Conservation (phyloP, 2,888 invertebrate genomes). For the Drosophila algonquin region DNA sequence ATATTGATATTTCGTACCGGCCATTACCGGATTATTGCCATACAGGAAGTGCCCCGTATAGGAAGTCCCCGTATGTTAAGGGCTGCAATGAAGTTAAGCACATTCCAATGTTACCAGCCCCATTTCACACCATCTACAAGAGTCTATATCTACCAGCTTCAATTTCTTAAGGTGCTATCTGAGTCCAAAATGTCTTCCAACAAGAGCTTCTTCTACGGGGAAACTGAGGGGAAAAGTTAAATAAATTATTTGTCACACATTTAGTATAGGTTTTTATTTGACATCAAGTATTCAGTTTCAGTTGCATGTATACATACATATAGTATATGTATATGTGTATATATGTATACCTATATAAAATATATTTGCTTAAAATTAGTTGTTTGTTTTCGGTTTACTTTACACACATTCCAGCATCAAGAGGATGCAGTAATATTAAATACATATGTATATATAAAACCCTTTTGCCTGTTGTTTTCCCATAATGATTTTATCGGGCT, state of each 20-base stretch:
- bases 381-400: constrained; percentile 63
- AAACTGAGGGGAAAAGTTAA: neutral
- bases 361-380: constrained; percentile 74
- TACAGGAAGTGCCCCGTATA: too few relatives aligned
- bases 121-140: too few relatives aligned
- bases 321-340: constrained; percentile 28
- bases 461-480: constrained; percentile 18
- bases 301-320: constrained; percentile 55
- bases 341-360: constrained; percentile 55
- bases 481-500: constrained; percentile 14
- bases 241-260: constrained; percentile 46
- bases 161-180: too few relatives aligned
- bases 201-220: too few relatives aligned
- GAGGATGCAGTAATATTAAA: constrained; percentile 31
- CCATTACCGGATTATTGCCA: too few relatives aligned
- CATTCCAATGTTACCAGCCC: too few relatives aligned
- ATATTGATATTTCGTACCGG: too few relatives aligned
- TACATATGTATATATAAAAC: constrained; percentile 13
- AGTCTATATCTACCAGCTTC: too few relatives aligned
- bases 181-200: too few relatives aligned
- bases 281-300: constrained; percentile 77
- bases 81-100: too few relatives aligned
- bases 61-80: too few relatives aligned
- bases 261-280: constrained; percentile 77
- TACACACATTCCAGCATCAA: constrained; percentile 62